Conservation (phyloP, 1,140 invertebrate species). For the Pogonognathellus flavescens region DNA sequence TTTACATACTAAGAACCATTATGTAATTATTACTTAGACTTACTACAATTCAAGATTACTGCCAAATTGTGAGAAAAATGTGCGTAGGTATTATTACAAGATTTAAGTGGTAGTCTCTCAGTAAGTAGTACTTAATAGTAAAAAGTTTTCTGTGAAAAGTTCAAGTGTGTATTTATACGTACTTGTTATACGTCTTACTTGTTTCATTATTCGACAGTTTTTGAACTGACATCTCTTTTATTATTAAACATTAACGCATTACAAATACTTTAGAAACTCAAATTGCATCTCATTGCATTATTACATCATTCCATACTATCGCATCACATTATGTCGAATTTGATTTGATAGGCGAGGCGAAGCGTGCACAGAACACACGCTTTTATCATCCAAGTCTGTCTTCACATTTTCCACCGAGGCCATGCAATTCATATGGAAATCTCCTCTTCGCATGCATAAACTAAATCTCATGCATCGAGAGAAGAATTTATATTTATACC, state of each 20-base stretch:
- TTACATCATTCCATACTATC: not conserved
- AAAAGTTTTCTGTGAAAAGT: too few relatives aligned
- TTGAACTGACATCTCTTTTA: too few relatives aligned
- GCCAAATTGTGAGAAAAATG: too few relatives aligned
- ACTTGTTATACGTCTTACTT: too few relatives aligned
- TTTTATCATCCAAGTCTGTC: conserved; percentile 30
- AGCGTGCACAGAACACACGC: conserved; percentile 30
- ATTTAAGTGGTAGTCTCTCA: too few relatives aligned
- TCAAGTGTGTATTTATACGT: too few relatives aligned
- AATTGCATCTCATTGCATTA: conserved; percentile 12
- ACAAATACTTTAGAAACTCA: not conserved
- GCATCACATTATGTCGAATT: conserved; percentile 22
- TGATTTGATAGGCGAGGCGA: conserved; percentile 35
- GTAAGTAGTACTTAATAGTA: too few relatives aligned
- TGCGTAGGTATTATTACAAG: too few relatives aligned
- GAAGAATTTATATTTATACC: not conserved
- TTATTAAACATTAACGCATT: not conserved
- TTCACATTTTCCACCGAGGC: not conserved
- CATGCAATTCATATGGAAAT: conserved; percentile 16
- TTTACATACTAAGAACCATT: too few relatives aligned
- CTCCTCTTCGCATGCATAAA: not conserved
- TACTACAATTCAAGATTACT: too few relatives aligned
- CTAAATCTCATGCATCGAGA: conserved; percentile 21
- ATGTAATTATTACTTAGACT: too few relatives aligned
- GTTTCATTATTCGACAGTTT: too few relatives aligned